These are phyloP conservation scores for Poicephalus gulielmi DNA, from an alignment of 2,113 vertebrate species.

Conservation along the genomic window DNA sequence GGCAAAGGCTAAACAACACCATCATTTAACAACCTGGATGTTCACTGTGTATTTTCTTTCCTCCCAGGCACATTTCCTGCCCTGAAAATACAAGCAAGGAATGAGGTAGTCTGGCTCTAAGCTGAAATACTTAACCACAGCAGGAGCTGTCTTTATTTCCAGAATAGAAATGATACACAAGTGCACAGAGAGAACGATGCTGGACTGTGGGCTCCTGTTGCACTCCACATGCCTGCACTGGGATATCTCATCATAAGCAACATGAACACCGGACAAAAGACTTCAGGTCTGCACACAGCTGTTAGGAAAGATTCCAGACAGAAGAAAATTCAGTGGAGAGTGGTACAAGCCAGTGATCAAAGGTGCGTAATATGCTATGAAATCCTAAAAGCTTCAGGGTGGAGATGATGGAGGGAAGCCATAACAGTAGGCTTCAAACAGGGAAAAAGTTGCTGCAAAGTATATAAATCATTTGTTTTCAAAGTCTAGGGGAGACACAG, in stretches of 20 bases:
- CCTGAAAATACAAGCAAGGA: not conserved
- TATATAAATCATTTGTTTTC: not conserved
- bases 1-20: not conserved
- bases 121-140: not conserved
- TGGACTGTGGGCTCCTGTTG: fast-evolving
- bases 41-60: not conserved
- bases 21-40: not conserved
- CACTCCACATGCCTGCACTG: not conserved
- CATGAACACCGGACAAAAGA: not conserved
- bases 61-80: not conserved
- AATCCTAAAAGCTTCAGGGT: not conserved
- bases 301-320: not conserved
- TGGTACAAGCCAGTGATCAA: not conserved
- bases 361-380: not conserved
- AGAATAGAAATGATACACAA: fast-evolving
- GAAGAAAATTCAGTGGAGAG: not conserved
- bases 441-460: not conserved
- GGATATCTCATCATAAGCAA: not conserved
- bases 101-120: not conserved
- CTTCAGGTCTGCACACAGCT: not conserved
- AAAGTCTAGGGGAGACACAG: not conserved
- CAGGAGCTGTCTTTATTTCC: not conserved
- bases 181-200: not conserved
- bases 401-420: not conserved
- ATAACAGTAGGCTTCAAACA: not conserved